These are phyloP conservation scores for Glareola pratincola DNA, from an alignment of 2,113 vertebrate genomes.

Conservation along the genomic window DNA sequence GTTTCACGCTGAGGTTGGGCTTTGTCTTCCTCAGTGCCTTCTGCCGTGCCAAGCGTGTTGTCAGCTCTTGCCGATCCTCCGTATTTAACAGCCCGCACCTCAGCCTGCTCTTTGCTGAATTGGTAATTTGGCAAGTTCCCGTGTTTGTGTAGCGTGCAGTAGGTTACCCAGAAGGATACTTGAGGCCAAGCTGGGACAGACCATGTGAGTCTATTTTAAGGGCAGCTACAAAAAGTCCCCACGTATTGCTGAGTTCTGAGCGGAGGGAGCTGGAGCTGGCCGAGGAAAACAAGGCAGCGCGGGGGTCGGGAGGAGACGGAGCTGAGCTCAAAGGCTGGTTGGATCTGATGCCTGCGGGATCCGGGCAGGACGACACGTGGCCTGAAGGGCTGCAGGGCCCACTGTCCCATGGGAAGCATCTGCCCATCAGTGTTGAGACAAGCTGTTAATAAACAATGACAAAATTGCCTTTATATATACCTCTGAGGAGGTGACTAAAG, in stretches of 20 bases:
- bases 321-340: not conserved
- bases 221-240: not conserved
- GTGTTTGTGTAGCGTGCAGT: not conserved
- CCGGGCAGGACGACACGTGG: not conserved
- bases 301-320: not conserved
- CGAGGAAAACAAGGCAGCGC: not conserved
- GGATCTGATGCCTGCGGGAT: not conserved
- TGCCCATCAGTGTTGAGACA: not conserved
- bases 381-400: not conserved
- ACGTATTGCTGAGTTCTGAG: not conserved
- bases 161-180: not conserved
- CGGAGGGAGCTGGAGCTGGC: not conserved
- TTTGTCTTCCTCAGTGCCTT: not conserved
- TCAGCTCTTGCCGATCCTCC: not conserved
- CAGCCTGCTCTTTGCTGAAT: not conserved
- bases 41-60: not conserved
- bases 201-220: not conserved
- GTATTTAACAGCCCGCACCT: not conserved
- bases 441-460: not conserved
- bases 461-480: not conserved
- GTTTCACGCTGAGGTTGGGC: not conserved
- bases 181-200: not conserved
- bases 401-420: not conserved
- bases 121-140: not conserved
- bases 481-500: not conserved